A percentile compares a stretch with the other conserved stretches of the same genome.
These are phyloP conservation scores for Setophaga kirtlandii DNA, from an alignment of 2,113 vertebrate species.

Conservation along the genomic window DNA sequence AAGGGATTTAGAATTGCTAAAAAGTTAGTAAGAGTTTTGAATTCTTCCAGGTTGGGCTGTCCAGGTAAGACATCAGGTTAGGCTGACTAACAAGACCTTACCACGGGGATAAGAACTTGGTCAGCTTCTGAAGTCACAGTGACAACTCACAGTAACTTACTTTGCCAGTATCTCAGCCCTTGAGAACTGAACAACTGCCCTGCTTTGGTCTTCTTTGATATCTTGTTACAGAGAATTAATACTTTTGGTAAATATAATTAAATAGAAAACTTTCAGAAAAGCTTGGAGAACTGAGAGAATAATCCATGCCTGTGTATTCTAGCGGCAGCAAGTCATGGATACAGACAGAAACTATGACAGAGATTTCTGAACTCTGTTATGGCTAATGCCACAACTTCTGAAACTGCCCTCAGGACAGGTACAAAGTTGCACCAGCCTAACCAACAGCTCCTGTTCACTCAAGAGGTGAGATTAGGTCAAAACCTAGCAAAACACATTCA, in stretches of 20 bases:
- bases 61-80: not conserved
- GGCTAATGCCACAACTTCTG: not conserved
- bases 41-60: not conserved
- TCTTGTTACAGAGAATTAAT: not conserved
- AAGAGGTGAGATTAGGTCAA: not conserved
- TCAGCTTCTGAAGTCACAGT: not conserved
- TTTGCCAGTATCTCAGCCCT: not conserved
- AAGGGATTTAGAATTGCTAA: not conserved
- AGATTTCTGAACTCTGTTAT: not conserved
- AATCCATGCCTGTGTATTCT: not conserved
- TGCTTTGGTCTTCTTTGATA: accelerated
- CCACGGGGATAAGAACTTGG: not conserved
- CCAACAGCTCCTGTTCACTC: not conserved
- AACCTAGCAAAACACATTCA: not conserved
- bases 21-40: not conserved
- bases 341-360: not conserved
- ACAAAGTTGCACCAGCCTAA: not conserved
- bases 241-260: not conserved
- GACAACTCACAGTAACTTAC: not conserved
- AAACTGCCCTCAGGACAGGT: not conserved
- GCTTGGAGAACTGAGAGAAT: not conserved
- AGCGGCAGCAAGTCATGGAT: not conserved
- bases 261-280: not conserved
- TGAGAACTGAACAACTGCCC: not conserved
- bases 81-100: not conserved